Base-by-base conservation (phyloP, 2,888 invertebrate genomes). In the Rhagonycha lutea region DNA sequence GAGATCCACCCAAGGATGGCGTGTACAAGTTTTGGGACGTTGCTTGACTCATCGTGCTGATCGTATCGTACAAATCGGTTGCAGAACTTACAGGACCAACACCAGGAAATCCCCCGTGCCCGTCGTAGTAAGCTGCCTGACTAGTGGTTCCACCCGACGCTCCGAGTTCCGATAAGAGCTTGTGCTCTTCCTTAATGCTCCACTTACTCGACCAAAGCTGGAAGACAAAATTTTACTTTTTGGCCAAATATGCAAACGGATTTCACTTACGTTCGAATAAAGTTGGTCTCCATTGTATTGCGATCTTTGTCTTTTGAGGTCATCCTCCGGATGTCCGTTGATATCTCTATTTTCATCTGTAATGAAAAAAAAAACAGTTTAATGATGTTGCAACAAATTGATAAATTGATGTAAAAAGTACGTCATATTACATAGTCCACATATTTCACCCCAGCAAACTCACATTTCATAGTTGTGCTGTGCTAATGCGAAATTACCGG, bases 161-260 rank as follows among this genome's bases (percentile, higher is more conserved):
- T 28, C 95, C 94, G 68, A 96, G 90, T 87, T 96, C 96, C 68
- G 95, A 95, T 79, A 96, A 89, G 70, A 96, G 89, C 88, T 96
- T 96, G 89, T 96, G 95, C 86, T 96, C 96, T 88, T 96, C 96
- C 88, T 96, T 96, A 85, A 96, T 93, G 88, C 94, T 95, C 96
- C 96, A 96, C 90, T 96, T 96, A 79, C 92, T 92, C 80, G 96
- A 94, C 91, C 96, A 96, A 79, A 94, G 90, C 94, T 94, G 89
- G 82, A 85, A 81, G 69, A 68, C 7, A 61, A 61, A 32, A 14
- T 47, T 60, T 69, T 7, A 32, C 60, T 63, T 28, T 28, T 23
- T 3, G 14, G 4, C n/a, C 14, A 11, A 14, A 71, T 47, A 14
- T 28, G 14, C 47, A 14, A 29, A 65, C 4, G n/a, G 23, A 14